phyloP scores from a whole-genome alignment of 2,113 vertebrate species.

The Fregetta grallaria region DNA sequence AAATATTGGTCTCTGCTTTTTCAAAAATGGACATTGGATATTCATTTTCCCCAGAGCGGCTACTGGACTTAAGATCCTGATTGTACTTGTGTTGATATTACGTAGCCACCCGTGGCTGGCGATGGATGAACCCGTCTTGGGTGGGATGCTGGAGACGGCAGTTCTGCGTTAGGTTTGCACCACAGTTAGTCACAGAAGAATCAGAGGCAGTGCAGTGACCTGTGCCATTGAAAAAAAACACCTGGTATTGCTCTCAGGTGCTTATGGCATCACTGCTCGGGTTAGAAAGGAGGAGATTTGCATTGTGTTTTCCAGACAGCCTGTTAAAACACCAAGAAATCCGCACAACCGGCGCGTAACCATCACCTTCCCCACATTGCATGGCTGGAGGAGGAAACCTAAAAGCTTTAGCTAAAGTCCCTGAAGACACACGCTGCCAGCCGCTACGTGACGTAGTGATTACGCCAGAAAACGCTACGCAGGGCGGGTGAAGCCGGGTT shows the following conservation, averaged over 20 bases:
- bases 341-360: too few species aligned
- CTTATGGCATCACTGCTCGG: rapidly evolving
- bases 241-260: rapidly evolving
- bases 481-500: rapidly evolving
- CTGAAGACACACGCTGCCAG: rapidly evolving
- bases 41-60: neutral
- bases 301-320: rapidly evolving
- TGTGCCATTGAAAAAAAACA: neutral
- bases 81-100: rapidly evolving
- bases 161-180: neutral
- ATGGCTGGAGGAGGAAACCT: too few species aligned
- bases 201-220: neutral
- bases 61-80: neutral
- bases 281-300: neutral
- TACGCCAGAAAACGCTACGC: rapidly evolving
- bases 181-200: neutral
- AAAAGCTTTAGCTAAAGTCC: rapidly evolving
- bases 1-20: neutral
- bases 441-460: rapidly evolving
- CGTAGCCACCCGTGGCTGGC: neutral
- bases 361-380: neutral
- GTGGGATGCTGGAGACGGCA: neutral
- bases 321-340: too few species aligned
- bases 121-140: rapidly evolving
- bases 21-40: neutral